Evolutionary conservation across 2,888 invertebrate species (phyloP), one percentile per base, ranked within the genome.

Genomic region (Gastrophysa polygoni): DNA sequence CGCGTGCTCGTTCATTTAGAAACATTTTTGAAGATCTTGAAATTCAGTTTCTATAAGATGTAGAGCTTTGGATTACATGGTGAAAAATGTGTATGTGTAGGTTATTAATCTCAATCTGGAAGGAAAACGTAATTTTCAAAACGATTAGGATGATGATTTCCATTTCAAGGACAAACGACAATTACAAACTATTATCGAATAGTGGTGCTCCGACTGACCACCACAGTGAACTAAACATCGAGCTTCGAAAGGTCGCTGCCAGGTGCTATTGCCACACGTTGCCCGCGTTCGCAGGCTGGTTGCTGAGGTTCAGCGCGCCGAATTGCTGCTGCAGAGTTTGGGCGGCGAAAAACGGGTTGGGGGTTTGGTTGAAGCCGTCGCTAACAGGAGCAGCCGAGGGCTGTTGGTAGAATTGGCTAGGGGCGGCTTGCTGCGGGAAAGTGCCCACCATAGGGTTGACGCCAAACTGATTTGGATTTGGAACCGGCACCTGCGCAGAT

Each of bases 241-340:
- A 29, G 18, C 51, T 44, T 18, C 57, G n/a, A n/a, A n/a, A n/a
- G n/a, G n/a, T n/a, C n/a, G n/a, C n/a, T n/a, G n/a, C n/a, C n/a
- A n/a, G n/a, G n/a, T n/a, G n/a, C n/a, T 81, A 81, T 76, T 80
- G 81, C 82, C 82, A 81, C 71, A 79, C 71, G 71, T 81, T 81
- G 28, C 65, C 63, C 16, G 67, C 51, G 60, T 49, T 65, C 10
- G 74, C 49, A 7, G 70, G 61, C 50, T 73, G 76, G 67, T 74
- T 75, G 63, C 69, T 76, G 61, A 85, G 71, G 54, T 82, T 81
- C 75, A 85, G 77, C 74, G 83, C 84, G 16, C 82, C 79, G 78
- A 85, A 84, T 74, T 85, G 85, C 72, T 85, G 85, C 44, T 82
- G 83, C 65, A 85, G 63, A 21, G 59, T 70, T 66, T 76, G 77